Percentiles rank a stretch among this genome's conserved stretches.
These are phyloP conservation scores for Drosophila pseudoobscura DNA, from an alignment of 1,140 invertebrate genomes.

Conservation along the genomic window DNA sequence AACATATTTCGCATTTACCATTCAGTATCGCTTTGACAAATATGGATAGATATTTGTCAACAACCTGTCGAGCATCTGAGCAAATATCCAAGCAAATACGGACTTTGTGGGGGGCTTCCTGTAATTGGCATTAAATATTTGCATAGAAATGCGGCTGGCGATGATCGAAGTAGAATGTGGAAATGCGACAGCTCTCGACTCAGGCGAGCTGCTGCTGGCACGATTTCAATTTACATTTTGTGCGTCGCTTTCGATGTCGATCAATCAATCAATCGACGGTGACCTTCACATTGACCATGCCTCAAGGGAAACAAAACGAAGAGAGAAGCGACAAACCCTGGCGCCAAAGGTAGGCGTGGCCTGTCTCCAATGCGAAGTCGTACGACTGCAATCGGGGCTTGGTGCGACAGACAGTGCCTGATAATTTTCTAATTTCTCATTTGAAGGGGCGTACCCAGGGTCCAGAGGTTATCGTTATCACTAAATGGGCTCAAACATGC, in stretches of 20 bases:
- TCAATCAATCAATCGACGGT: slow-evolving; percentile 51
- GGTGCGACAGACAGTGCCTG: slow-evolving; percentile 1
- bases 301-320: not conserved
- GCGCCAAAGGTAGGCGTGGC: slow-evolving; percentile 48
- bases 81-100: slow-evolving; percentile 36
- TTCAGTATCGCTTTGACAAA: slow-evolving; percentile 13
- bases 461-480: slow-evolving; percentile 27
- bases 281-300: slow-evolving; percentile 57
- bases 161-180: not conserved
- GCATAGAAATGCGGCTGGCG: slow-evolving; percentile 32
- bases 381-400: not conserved
- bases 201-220: slow-evolving; percentile 40
- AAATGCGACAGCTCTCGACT: slow-evolving; percentile 11
- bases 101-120: slow-evolving; percentile 43
- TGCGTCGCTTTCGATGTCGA: slow-evolving; percentile 44
- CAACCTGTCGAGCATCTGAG: slow-evolving; percentile 54
- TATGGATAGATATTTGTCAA: slow-evolving; percentile 9
- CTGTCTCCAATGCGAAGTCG: slow-evolving; percentile 15
- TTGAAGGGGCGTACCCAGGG: slow-evolving; percentile 31
- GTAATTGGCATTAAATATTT: slow-evolving; percentile 59
- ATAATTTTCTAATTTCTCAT: slow-evolving; percentile 11
- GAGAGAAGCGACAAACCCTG: slow-evolving; percentile 8
- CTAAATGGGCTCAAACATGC: not conserved
- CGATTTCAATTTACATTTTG: slow-evolving; percentile 56
- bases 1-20: slow-evolving; percentile 19